A percentile compares a stretch with the other conserved stretches of the same genome.
These are phyloP conservation scores for Drosophila parthenogenetica DNA, from an alignment of 2,888 invertebrate species.

Conservation along the genomic window DNA sequence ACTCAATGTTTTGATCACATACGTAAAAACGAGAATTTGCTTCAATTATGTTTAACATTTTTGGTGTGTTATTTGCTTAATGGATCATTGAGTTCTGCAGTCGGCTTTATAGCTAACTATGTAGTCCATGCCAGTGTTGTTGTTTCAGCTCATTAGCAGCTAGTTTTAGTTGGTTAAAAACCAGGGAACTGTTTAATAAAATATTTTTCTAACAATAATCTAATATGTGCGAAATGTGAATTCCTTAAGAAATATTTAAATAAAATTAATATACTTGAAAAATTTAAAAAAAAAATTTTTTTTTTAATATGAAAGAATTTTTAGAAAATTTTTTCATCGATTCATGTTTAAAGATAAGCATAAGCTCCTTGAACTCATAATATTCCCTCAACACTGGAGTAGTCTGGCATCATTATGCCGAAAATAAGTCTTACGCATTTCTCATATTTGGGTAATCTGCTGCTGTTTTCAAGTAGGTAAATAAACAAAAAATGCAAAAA, in stretches of 20 bases:
- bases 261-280: too few species aligned
- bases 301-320: too few species aligned
- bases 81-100: conserved; percentile 51
- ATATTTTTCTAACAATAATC: too few species aligned
- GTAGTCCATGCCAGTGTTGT: background rate
- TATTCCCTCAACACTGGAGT: background rate
- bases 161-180: background rate
- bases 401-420: conserved; percentile 56
- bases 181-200: too few species aligned
- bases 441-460: conserved; percentile 46
- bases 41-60: conserved; percentile 49
- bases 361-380: background rate
- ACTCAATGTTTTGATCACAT: conserved; percentile 17
- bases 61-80: conserved; percentile 33
- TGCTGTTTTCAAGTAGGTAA: conserved; percentile 36
- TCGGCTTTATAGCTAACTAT: background rate
- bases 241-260: too few species aligned
- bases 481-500: conserved; percentile 59
- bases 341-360: too few species aligned
- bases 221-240: too few species aligned
- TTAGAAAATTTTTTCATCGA: too few species aligned
- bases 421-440: conserved; percentile 70
- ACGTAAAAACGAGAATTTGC: conserved; percentile 1
- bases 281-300: too few species aligned
- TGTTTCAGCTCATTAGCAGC: background rate